A percentile compares a stretch with the other conserved stretches of the same genome.
Evolutionary conservation across 2,888 invertebrate species (phyloP).

Genomic region (Zaprionus obscuricornis): DNA sequence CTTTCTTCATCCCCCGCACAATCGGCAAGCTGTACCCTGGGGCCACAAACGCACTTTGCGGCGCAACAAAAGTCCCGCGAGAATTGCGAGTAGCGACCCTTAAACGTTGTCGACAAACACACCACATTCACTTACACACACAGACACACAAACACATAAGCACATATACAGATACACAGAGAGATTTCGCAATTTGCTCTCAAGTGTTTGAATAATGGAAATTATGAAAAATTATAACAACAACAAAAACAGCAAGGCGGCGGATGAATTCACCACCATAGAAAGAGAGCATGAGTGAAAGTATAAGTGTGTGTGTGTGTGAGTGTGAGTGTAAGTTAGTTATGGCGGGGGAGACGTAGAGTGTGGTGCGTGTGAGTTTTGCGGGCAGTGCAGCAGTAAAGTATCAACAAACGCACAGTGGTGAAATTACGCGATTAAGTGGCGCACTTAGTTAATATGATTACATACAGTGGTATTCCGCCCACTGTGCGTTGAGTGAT

Average conservation of each 20-base stretch:
- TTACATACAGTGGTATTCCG: neutral
- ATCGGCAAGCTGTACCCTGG: conserved; percentile 25
- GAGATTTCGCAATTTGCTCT: conserved; percentile 51
- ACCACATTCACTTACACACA: conserved; percentile 7
- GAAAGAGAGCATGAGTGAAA: no score
- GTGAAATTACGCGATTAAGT: conserved; percentile 6
- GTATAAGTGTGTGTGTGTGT: neutral
- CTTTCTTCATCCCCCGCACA: conserved; percentile 2
- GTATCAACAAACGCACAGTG: conserved; percentile 25
- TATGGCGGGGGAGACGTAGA: neutral
- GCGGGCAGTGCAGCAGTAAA: conserved; percentile 47
- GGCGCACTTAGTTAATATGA: neutral
- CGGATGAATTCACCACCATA: conserved; percentile 8
- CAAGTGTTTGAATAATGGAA: conserved; percentile 78
- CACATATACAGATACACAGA: conserved; percentile 18
- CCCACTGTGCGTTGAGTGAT: no score
- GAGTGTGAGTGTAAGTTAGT: neutral
- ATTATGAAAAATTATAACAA: conserved; percentile 76
- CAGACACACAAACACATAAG: conserved; percentile 10
- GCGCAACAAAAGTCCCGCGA: conserved; percentile 57
- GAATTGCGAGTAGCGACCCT: conserved; percentile 57
- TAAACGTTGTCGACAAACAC: conserved; percentile 43
- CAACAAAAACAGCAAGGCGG: conserved; percentile 54
- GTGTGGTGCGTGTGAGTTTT: conserved; percentile 44
- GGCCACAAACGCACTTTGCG: conserved; percentile 69